Percentiles rank a stretch among this genome's conserved stretches.
Evolutionary conservation across 2,797 vertebrate species (phyloP).

Genomic region (Taeniopygia guttata): DNA sequence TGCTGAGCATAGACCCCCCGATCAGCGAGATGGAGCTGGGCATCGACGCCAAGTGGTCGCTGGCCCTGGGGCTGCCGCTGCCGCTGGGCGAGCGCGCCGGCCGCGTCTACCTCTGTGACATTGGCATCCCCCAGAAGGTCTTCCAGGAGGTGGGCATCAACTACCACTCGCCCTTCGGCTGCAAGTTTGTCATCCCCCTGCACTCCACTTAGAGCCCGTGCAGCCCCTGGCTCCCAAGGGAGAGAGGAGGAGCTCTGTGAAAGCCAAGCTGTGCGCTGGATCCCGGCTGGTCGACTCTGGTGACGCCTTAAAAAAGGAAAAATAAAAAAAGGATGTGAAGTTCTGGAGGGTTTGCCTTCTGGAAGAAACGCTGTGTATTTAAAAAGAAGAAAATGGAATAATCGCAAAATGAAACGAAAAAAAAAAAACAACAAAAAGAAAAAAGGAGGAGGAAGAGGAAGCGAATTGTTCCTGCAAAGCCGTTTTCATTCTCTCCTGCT

Average conservation of each 20-base stretch:
- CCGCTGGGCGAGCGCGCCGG: slow-evolving; percentile 88
- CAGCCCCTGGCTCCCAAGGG: neutral
- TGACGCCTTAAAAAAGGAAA: slow-evolving; percentile 65
- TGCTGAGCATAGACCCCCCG: slow-evolving; percentile 95
- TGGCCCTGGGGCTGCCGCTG: slow-evolving; percentile 91
- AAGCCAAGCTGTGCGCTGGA: neutral
- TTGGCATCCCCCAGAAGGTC: slow-evolving; percentile 92
- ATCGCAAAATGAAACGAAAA: neutral
- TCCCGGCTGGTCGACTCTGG: slow-evolving; percentile 15
- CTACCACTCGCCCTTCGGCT: slow-evolving; percentile 96
- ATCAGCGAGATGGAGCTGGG: slow-evolving; percentile 86
- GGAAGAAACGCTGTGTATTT: slow-evolving; percentile 2
- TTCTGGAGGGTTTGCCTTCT: slow-evolving; percentile 51
- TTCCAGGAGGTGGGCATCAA: slow-evolving; percentile 96
- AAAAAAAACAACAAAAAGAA: neutral
- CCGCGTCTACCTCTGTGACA: slow-evolving; percentile 93
- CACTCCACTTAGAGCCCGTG: slow-evolving; percentile 82
- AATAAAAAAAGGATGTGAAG: slow-evolving; percentile 52
- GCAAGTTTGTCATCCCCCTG: slow-evolving; percentile 96
- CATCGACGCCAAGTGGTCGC: slow-evolving; percentile 96
- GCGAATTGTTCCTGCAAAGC: neutral
- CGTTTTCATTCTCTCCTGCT: neutral
- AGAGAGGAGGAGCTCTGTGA: neutral
- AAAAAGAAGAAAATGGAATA: neutral
- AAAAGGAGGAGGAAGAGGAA: neutral